Conservation (phyloP, 2,797 vertebrate genomes). For the Paratrypauchen microcephalus region DNA sequence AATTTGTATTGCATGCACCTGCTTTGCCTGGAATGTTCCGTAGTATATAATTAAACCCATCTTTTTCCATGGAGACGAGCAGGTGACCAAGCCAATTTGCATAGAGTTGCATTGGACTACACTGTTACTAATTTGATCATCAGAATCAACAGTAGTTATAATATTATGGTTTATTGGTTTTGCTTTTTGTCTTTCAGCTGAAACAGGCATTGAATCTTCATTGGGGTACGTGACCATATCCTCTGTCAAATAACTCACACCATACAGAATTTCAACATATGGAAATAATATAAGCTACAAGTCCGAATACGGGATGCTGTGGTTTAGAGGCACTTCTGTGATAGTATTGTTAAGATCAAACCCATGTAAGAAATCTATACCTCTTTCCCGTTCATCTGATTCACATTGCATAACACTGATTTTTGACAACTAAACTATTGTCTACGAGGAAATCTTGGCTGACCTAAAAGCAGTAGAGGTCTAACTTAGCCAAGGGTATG, state of each 20-base stretch:
- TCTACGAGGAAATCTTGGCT: slow-evolving; percentile 14
- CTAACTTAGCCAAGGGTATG: slow-evolving; percentile 13
- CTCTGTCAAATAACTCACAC: slow-evolving; percentile 50
- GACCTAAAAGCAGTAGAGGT: slow-evolving; percentile 32
- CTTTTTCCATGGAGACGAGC: too few species aligned
- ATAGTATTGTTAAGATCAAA: slow-evolving; percentile 36
- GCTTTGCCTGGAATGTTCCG: too few species aligned
- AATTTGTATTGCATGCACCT: too few species aligned
- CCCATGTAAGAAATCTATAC: background rate
- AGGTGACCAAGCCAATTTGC: too few species aligned
- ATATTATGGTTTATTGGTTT: slow-evolving; percentile 19
- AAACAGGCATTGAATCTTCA: slow-evolving; percentile 26
- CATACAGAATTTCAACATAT: slow-evolving; percentile 40
- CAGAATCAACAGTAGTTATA: background rate
- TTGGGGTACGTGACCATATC: slow-evolving; percentile 46
- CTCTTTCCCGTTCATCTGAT: slow-evolving; percentile 4
- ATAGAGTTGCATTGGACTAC: too few species aligned
- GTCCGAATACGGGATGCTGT: slow-evolving; percentile 34
- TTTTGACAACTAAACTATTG: slow-evolving; percentile 25
- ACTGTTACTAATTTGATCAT: too few species aligned
- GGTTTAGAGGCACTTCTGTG: slow-evolving; percentile 43
- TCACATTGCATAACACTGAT: slow-evolving; percentile 48
- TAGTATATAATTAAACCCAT: too few species aligned
- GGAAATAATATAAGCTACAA: slow-evolving; percentile 41
- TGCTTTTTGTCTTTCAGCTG: background rate